Evolutionary conservation across 2,113 vertebrate genomes (phyloP).

Genomic region (Saimiri boliviensis): DNA sequence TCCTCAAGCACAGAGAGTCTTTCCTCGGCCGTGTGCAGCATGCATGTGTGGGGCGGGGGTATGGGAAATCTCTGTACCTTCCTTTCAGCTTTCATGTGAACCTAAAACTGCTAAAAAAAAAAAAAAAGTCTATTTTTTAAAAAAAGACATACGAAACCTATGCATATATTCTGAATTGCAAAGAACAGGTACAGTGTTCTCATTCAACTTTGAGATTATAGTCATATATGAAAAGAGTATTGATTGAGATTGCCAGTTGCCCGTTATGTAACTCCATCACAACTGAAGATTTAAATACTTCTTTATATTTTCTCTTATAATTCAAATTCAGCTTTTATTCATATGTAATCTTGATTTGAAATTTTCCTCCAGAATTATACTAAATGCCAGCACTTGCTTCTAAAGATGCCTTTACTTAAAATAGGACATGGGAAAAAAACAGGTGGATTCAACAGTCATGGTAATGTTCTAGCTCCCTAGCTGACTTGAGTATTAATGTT

Average conservation of each 20-base stretch:
- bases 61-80: not conserved
- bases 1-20: not conserved
- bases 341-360: not conserved
- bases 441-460: not conserved
- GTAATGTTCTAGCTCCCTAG: not conserved
- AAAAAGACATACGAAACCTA: not conserved
- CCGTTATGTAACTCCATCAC: not conserved
- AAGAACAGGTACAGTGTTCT: not conserved
- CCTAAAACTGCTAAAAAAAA: not conserved
- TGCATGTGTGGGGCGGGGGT: no score
- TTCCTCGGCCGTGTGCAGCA: not conserved
- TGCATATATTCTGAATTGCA: not conserved
- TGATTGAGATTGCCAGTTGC: not conserved
- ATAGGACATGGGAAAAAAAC: not conserved
- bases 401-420: not conserved
- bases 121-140: not conserved
- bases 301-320: not conserved
- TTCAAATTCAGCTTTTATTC: not conserved
- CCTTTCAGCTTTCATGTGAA: not conserved
- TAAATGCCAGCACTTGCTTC: not conserved
- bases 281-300: not conserved
- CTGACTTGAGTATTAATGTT: constrained; percentile 5
- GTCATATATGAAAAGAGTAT: not conserved
- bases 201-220: not conserved
- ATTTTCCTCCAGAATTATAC: not conserved